phyloP scores from a whole-genome alignment of 2,888 invertebrate species.

The Cheilosia soror region DNA sequence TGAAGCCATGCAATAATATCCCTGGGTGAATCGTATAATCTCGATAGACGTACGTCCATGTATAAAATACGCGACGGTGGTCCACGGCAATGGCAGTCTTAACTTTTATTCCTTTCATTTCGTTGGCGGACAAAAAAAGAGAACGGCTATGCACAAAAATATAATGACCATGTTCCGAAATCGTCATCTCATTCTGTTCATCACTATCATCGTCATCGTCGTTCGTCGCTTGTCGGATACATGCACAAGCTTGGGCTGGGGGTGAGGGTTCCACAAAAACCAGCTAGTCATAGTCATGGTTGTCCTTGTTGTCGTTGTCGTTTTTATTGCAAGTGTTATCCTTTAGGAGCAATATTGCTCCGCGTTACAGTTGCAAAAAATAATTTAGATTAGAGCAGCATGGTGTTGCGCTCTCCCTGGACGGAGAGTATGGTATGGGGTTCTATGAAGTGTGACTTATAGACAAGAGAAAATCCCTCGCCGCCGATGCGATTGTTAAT shows the following conservation, averaged over 20 bases:
- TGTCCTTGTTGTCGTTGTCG: conserved; percentile 46
- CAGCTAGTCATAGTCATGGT: conserved; percentile 6
- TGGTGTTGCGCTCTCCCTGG: conserved; percentile 10
- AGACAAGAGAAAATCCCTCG: conserved; percentile 15
- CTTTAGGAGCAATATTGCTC: conserved; percentile 67
- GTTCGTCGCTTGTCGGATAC: conserved; percentile 18
- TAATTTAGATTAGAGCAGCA: conserved; percentile 52
- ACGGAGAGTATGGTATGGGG: conserved; percentile 6
- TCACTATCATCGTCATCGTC: conserved; percentile 48
- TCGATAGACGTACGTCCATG: conserved; percentile 52
- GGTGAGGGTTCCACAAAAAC: neutral
- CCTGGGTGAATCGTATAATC: conserved; percentile 54
- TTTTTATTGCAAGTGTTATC: conserved; percentile 73
- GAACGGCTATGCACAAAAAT: conserved; percentile 19
- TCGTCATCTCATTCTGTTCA: conserved; percentile 62
- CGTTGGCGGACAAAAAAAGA: conserved; percentile 11
- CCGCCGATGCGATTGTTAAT: conserved; percentile 42
- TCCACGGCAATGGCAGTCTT: conserved; percentile 39
- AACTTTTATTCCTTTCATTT: conserved; percentile 62
- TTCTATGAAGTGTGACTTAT: conserved; percentile 46
- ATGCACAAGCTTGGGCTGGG: conserved; percentile 26
- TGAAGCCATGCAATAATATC: conserved; percentile 69
- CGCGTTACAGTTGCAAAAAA: conserved; percentile 49
- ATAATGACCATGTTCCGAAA: conserved; percentile 67
- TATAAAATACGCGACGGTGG: conserved; percentile 53